Conservation (phyloP, 2,113 vertebrate species). For the Ptilorrhoa leucosticta region DNA sequence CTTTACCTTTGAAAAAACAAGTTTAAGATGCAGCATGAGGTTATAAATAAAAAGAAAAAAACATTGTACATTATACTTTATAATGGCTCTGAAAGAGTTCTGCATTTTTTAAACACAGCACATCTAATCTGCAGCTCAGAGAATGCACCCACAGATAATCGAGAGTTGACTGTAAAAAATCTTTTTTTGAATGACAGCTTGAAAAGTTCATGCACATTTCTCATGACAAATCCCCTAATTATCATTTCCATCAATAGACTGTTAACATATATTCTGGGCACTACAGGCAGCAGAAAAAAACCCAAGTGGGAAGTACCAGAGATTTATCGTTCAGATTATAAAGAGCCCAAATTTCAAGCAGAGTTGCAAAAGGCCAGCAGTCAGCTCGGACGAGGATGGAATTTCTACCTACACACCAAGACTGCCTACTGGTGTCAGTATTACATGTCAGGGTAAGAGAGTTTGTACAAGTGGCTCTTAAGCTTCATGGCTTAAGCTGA, state of each 20-base stretch:
- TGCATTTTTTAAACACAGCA: neutral
- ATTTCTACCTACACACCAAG: neutral
- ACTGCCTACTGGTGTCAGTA: neutral
- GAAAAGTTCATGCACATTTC: conserved; percentile 47
- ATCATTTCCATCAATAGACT: conserved; percentile 51
- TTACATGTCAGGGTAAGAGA: neutral
- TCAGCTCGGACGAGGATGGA: neutral
- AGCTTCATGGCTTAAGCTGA: neutral
- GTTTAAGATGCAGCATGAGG: neutral
- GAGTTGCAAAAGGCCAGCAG: neutral
- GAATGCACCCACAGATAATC: conserved; percentile 32
- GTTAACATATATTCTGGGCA: neutral
- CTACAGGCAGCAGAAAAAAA: conserved; percentile 8
- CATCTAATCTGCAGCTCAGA: conserved; percentile 32
- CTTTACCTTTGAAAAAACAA: neutral
- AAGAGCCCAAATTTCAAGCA: neutral
- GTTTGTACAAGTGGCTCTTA: neutral
- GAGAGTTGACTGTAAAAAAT: conserved; percentile 41
- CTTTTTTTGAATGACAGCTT: conserved; percentile 47
- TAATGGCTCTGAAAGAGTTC: neutral
- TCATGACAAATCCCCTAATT: conserved; percentile 53
- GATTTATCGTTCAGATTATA: neutral
- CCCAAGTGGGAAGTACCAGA: neutral
- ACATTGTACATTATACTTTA: neutral
- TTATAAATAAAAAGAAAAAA: neutral